phyloP scores from a whole-genome alignment of 2,888 invertebrate genomes.

The Meteorus cinctellus region DNA sequence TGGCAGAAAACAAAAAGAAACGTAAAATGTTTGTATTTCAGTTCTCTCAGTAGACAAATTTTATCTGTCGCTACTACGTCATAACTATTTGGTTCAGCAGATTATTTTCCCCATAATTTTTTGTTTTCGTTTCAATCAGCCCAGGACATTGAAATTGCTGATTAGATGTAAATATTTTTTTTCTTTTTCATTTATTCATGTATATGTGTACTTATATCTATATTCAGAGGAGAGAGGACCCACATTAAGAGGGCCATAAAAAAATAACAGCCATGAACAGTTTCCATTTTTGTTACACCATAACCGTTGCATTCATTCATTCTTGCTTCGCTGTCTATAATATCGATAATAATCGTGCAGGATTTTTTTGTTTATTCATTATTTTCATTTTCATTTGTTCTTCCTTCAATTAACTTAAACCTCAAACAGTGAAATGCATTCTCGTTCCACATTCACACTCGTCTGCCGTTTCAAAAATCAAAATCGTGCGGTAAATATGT shows the following conservation, averaged over 20 bases:
- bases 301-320: conserved; percentile 54
- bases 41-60: conserved; percentile 18
- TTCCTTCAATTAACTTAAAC: conserved; percentile 13
- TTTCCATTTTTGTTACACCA: conserved; percentile 58
- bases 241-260: conserved; percentile 66
- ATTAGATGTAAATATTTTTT: conserved; percentile 49
- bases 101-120: conserved; percentile 6
- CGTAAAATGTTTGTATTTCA: conserved; percentile 35
- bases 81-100: conserved; percentile 38
- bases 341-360: conserved; percentile 45
- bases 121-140: conserved; percentile 1
- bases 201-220: conserved; percentile 58
- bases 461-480: conserved; percentile 45
- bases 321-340: conserved; percentile 43
- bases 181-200: conserved; percentile 54
- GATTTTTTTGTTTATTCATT: conserved; percentile 1
- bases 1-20: conserved; percentile 55
- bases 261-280: conserved; percentile 72
- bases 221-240: conserved; percentile 61
- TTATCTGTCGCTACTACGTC: conserved; percentile 37
- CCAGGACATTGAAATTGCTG: conserved; percentile 13
- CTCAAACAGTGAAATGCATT: conserved; percentile 24
- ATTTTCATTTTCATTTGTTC: conserved; percentile 15
- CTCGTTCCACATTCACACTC: conserved; percentile 40
- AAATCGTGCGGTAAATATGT: conserved; percentile 43